Base-by-base conservation (phyloP, 2,797 vertebrate genomes). In the Sylvia borin region DNA sequence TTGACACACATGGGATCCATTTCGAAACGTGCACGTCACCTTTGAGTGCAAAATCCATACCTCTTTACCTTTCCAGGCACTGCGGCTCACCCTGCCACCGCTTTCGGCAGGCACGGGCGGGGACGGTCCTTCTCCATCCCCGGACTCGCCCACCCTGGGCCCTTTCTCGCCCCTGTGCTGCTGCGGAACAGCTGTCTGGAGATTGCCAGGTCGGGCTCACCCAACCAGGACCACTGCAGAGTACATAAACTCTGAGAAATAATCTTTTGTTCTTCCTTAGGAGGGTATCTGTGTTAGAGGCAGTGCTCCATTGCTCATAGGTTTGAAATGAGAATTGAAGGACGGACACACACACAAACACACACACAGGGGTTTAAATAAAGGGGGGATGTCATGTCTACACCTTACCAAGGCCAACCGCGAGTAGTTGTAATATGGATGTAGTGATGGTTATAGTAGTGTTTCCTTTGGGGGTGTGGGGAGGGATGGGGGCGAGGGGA, bases 31-130 rank as follows among this genome's bases (percentile, higher is more conserved):
- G 84, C 79, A 85, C 78, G 38, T 79, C 92, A 92, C 88, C 82
- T 94, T 85, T 85, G 88, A 93, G 86, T 68, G 70, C 51, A 76
- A 88, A 95, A 91, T 95, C 96, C 97, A 97, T 97, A 97, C 95
- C 97, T 97, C 96, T 95, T 84, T 84, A 85, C 91, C 94, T 92
- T 91, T 82, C 47, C 85, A 82, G 91, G 93, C 96, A 74, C 88
- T 83, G 93, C 72, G 90, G 85, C 85, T 96, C 83, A 55, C 55
- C 92, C 95, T 71, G 89, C 89, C 57, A 79, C 75, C 25, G 38
- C 80, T 51, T 73, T 91, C 47, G 16, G 51, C 68, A 32, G 74
- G 58, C 80, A 72, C 76, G 65, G 91, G 68, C 21, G 4, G 70
- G 83, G 73, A 92, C 10, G 18, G 67, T 53, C 78, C 47, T 50